Percentiles rank a stretch among this genome's conserved stretches.
Conservation (phyloP, 2,113 vertebrate species). For the Cichladusa arquata region DNA sequence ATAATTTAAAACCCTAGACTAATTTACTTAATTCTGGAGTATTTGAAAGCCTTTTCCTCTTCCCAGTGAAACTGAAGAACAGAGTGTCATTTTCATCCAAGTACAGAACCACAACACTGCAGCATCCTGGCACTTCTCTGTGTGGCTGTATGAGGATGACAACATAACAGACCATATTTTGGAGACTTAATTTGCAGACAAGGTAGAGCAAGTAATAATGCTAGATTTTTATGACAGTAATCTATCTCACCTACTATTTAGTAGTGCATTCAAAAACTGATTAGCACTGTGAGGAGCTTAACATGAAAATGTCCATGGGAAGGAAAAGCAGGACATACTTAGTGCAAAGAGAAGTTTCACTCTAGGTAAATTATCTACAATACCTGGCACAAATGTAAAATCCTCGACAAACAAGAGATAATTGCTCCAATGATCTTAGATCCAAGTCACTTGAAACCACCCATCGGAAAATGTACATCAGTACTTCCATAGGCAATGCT, state of each 20-base stretch:
- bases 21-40: not conserved
- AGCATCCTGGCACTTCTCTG: not conserved
- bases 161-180: not conserved
- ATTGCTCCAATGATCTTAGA: constrained; percentile 90
- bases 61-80: not conserved
- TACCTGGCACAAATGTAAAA: constrained; percentile 99
- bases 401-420: constrained; percentile 93
- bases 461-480: constrained; percentile 99
- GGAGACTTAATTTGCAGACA: not conserved
- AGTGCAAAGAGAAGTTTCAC: not conserved
- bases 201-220: not conserved
- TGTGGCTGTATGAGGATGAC: not conserved
- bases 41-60: not conserved
- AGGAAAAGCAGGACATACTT: not conserved
- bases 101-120: not conserved
- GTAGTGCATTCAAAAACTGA: not conserved
- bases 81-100: not conserved
- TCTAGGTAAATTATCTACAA: not conserved
- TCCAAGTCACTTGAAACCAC: constrained; percentile 97
- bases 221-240: not conserved
- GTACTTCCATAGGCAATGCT: constrained; percentile 91
- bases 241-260: not conserved
- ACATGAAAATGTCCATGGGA: not conserved
- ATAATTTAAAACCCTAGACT: not conserved
- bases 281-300: not conserved